Evolutionary conservation across 2,797 vertebrate genomes (phyloP).

Genomic region (Clarias platycephalus): DNA sequence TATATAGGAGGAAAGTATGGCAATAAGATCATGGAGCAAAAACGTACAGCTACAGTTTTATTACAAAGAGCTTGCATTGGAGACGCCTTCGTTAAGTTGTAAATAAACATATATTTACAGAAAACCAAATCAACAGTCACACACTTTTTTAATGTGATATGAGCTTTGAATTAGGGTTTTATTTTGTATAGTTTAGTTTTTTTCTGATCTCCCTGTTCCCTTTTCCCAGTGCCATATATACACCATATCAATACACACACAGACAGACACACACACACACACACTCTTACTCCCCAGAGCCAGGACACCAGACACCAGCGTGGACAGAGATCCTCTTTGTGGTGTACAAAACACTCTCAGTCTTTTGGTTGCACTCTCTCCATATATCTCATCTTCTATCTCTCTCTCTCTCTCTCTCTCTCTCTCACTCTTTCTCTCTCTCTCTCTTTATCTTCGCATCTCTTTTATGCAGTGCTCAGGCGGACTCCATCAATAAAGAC

Average conservation of each 20-base stretch:
- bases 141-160: neutral
- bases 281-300: slow-evolving; percentile 44
- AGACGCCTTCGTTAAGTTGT: neutral
- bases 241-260: slow-evolving; percentile 28
- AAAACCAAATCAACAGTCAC: neutral
- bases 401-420: slow-evolving; percentile 25
- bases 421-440: slow-evolving; percentile 32
- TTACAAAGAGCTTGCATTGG: neutral
- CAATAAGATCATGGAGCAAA: neutral
- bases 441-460: slow-evolving; percentile 51
- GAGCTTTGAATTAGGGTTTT: neutral
- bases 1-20: neutral
- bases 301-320: slow-evolving; percentile 66
- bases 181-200: neutral
- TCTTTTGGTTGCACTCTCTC: slow-evolving; percentile 22
- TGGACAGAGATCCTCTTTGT: slow-evolving; percentile 74
- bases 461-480: slow-evolving; percentile 38
- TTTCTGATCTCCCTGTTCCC: slow-evolving; percentile 6
- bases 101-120: neutral
- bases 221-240: slow-evolving; percentile 9
- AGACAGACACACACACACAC: slow-evolving; percentile 42
- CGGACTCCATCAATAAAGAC: slow-evolving; percentile 39
- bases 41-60: too few species aligned
- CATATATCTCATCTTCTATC: slow-evolving; percentile 44
- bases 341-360: slow-evolving; percentile 25